These are phyloP conservation scores for Dipus sagitta DNA, from an alignment of 2,797 vertebrate genomes.

Conservation along the genomic window DNA sequence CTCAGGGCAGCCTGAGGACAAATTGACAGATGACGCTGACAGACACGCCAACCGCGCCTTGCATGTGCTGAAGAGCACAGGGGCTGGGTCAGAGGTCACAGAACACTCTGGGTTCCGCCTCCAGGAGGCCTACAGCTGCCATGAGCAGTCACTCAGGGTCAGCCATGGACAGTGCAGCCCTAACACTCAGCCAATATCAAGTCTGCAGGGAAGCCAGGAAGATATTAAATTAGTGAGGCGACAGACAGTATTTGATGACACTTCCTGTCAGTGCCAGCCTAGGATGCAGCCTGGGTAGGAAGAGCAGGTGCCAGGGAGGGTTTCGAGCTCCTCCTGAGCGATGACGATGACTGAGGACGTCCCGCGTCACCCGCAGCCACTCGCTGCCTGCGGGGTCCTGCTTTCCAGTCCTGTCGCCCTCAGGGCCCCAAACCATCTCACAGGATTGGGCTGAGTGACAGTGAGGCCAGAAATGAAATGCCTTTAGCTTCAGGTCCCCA, in stretches of 20 bases:
- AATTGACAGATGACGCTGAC: background rate
- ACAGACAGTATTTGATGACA: conserved; percentile 47
- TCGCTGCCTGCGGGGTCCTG: background rate
- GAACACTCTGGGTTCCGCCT: background rate
- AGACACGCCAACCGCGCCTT: background rate
- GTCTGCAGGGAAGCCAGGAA: conserved; percentile 14
- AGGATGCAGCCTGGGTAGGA: background rate
- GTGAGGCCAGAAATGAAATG: background rate
- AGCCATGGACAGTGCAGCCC: conserved; percentile 18
- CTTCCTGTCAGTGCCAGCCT: conserved; percentile 30
- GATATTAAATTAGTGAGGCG: conserved; percentile 56
- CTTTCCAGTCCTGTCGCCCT: too few species aligned
- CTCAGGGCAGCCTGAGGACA: background rate
- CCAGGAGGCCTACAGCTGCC: conserved; percentile 19
- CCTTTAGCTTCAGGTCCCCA: background rate
- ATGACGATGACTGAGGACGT: background rate
- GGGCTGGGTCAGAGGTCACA: background rate
- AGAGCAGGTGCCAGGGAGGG: conserved; percentile 29
- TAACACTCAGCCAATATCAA: background rate
- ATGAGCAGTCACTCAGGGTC: background rate
- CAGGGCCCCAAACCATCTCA: background rate
- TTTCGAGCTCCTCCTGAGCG: background rate
- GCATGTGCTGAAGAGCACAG: background rate
- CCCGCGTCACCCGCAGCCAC: background rate
- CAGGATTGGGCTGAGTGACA: background rate